Base-by-base conservation (phyloP, 2,888 invertebrate species). In the Poecilobothrus nobilitatus region DNA sequence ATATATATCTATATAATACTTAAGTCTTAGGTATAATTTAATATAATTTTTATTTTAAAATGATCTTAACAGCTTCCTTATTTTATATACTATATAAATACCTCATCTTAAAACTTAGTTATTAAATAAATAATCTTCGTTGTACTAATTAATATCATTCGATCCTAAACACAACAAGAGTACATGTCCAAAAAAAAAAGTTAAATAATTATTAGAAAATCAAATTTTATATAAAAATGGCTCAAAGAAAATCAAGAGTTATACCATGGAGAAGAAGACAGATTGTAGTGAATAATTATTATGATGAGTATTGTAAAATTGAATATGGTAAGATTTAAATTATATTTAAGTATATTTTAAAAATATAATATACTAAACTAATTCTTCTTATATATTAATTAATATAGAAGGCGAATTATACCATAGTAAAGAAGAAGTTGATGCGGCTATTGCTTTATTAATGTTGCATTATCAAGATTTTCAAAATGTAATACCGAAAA, bases 401-500 rank as follows among this genome's bases (percentile, higher is more conserved):
- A n/a, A n/a, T 37, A 8, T 6, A 53, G n/a, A 15, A 18, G 53
- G 15, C 2, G 53, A 53, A 53, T 53, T 53, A 6, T 53, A 53
- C 15, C 53, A 53, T n/a, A 53, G 53, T 18, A 53, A 53, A 53
- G 53, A 53, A 12, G 53, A 53, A 53, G 15, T 53, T 2, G 53
- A 53, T 53, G 53, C 53, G 2, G 53, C 53, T 53, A n/a, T 53
- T 53, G 53, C 53, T 4, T n/a, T 53, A 53, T 53, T 53, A 53
- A 53, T 53, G 53, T 53, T 53, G 18, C 53, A 53, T 18, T 53
- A 53, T 53, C 53, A 53, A 53, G 53, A 53, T 53, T 53, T 53
- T 18, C 53, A 53, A 53, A 53, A 53, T 53, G 18, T 53, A 18
- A n/a, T 18, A 53, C 53, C 53, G 53, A 53, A 53, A 9, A 53